phyloP scores from a whole-genome alignment of 1,140 invertebrate species.

The Temnothorax longispinosus region DNA sequence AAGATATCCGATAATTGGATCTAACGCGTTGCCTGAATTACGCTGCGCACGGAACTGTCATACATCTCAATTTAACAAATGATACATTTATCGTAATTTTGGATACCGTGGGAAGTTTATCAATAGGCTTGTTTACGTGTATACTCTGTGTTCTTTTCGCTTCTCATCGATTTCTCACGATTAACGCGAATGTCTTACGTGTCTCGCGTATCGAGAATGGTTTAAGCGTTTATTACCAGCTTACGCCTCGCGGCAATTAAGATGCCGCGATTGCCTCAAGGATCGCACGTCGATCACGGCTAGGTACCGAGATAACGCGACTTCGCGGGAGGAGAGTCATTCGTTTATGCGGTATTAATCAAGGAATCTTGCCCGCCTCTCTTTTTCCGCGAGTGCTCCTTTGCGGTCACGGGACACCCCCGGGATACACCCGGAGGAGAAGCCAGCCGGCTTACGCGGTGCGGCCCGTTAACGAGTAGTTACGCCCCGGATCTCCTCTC shows the following conservation, averaged over 20 bases:
- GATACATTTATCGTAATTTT: neutral
- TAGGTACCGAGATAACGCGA: neutral
- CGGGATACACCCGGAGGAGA: constrained; percentile 67
- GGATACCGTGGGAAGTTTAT: neutral
- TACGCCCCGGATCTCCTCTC: constrained; percentile 68
- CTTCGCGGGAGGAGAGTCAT: neutral
- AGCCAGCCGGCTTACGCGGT: constrained; percentile 48
- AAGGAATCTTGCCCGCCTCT: constrained; percentile 45
- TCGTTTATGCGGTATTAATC: constrained; percentile 64
- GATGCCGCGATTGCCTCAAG: neutral
- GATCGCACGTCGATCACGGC: constrained; percentile 15
- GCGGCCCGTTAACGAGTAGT: constrained; percentile 79
- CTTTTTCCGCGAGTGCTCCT: constrained; percentile 75
- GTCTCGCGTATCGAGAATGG: neutral
- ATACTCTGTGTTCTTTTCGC: neutral
- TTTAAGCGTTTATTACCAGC: constrained; percentile 12
- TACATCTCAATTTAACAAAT: neutral
- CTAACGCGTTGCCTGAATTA: neutral
- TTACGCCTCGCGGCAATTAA: neutral
- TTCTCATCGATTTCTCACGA: neutral
- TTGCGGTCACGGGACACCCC: constrained; percentile 77
- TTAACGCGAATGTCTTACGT: too few species aligned
- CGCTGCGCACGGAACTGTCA: neutral
- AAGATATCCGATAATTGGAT: neutral
- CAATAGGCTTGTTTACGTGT: too few species aligned